Percentiles rank a stretch among this genome's conserved stretches.
phyloP scores from a whole-genome alignment of 2,888 invertebrate species.

The Aphrophora alni region DNA sequence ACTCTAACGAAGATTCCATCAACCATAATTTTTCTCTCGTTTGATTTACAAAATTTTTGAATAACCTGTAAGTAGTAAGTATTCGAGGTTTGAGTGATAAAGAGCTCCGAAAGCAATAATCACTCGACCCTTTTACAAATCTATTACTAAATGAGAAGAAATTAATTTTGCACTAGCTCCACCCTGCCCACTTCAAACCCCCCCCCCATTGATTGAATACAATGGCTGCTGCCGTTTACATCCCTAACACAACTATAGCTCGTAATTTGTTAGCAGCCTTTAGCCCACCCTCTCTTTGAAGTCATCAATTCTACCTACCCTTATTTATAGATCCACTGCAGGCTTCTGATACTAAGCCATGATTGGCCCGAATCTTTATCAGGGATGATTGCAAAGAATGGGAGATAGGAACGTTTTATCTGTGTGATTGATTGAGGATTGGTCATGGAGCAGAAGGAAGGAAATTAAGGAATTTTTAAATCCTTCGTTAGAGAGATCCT shows the following conservation, averaged over 20 bases:
- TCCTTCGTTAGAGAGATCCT: neutral
- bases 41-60: no score
- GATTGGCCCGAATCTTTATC: neutral
- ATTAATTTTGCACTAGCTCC: conserved; percentile 36
- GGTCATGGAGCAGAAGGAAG: neutral
- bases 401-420: neutral
- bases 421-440: neutral
- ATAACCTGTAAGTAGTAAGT: no score
- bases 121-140: neutral
- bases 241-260: conserved; percentile 29
- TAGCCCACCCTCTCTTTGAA: neutral
- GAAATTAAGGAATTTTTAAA: neutral
- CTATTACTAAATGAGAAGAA: conserved; percentile 3
- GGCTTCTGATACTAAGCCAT: neutral
- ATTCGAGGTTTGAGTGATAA: no score
- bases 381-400: neutral
- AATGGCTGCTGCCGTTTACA: conserved; percentile 33
- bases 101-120: neutral
- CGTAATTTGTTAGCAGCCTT: conserved; percentile 33
- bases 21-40: no score
- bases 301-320: conserved; percentile 2
- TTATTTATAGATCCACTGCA: neutral
- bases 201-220: conserved; percentile 34
- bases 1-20: no score
- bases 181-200: conserved; percentile 18